Evolutionary conservation across 2,888 invertebrate species (phyloP), one percentile per base, ranked within the genome.

Genomic region (Augochlorella aurata): DNA sequence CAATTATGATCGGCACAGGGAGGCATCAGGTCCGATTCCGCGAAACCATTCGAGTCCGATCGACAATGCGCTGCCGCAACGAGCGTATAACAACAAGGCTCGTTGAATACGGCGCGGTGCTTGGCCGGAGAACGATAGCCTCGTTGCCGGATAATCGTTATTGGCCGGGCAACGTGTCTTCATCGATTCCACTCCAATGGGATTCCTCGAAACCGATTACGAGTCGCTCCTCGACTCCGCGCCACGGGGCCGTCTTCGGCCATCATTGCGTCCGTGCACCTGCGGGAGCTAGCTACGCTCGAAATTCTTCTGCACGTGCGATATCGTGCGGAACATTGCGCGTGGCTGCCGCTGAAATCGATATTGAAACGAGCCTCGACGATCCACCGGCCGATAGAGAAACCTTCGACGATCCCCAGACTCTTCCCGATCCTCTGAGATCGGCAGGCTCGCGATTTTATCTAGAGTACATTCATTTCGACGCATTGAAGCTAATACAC

Each of bases 141-240:
- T 79, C 78, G 85, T 77, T 74, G 81, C 66, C 73, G 81, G 85
- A 88, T 88, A 88, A 88, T 88, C 87, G 85, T 88, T 88, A 87
- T 83, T 82, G 88, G 68, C 85, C 79, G 84, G 81, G 79, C 79
- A 81, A 88, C 85, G 88, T 87, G 88, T 88, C 88, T 88, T 88
- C 87, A 88, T 88, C 88, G 86, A 82, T 80, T 87, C 81, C 78
- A 50, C 66, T 58, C 44, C 72, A 74, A 86, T 85, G 68, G 76
- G 84, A 88, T 88, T 88, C 88, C 70, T 74, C 84, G 88, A 84
- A 88, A 77, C 54, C 87, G 88, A 88, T 88, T 88, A 88, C 80
- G 79, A 74, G 81, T 58, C 58, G 58, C 58, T 77, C 76, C 77
- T 69, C 67, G 77, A 71, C 10, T 77, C 72, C 69, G 73, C 52